phyloP scores from a whole-genome alignment of 2,888 invertebrate species.

The Prosapia bicincta region DNA sequence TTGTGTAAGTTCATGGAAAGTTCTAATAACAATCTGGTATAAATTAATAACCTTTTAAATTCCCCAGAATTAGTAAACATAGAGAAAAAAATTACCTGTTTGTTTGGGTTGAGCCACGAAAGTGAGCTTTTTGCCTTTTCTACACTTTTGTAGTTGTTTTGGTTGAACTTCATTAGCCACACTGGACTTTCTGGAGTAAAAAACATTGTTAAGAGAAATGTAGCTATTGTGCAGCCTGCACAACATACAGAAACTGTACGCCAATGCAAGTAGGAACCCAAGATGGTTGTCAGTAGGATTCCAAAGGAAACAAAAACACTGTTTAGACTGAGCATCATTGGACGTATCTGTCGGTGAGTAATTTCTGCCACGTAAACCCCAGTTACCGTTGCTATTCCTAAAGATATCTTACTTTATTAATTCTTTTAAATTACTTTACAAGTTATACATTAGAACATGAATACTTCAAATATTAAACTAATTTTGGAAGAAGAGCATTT shows the following conservation, averaged over 20 bases:
- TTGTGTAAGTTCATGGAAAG: no score
- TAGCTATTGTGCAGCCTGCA: conserved; percentile 44
- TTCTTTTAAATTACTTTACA: no score
- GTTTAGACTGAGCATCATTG: conserved; percentile 55
- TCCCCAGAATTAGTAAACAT: no score
- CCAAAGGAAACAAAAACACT: conserved; percentile 58
- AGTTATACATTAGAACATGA: no score
- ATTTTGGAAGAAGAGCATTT: no score
- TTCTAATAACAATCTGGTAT: no score
- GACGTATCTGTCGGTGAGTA: conserved; percentile 51
- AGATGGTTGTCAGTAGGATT: conserved; percentile 52
- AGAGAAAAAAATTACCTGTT: no score
- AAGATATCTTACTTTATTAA: no score
- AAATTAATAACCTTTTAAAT: no score
- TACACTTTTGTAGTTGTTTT: background rate
- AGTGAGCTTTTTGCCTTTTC: conserved; percentile 8
- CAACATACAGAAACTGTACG: conserved; percentile 48
- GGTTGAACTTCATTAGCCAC: conserved; percentile 48
- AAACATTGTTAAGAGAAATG: conserved; percentile 44
- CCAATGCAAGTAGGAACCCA: conserved; percentile 52
- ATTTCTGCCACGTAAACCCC: conserved; percentile 58
- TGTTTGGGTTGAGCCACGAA: conserved; percentile 17
- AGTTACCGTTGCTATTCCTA: conserved; percentile 53
- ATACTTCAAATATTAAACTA: no score
- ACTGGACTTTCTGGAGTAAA: conserved; percentile 55